These are phyloP conservation scores for Xestia ashworthii DNA, from an alignment of 2,888 invertebrate genomes.

Conservation along the genomic window DNA sequence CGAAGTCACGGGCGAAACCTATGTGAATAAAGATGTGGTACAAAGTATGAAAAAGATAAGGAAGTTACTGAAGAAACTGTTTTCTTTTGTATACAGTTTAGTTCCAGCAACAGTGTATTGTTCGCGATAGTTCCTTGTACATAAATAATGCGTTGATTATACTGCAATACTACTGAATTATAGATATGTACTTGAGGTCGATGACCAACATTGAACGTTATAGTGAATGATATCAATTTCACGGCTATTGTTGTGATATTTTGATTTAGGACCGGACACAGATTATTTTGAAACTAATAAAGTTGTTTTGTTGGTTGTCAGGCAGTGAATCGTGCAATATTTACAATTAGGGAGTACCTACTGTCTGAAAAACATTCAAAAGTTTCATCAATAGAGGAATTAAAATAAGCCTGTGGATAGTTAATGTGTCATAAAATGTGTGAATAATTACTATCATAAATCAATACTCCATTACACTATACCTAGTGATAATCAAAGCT, in stretches of 20 bases:
- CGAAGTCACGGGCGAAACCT: neutral
- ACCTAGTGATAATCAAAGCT: neutral
- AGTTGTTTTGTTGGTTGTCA: neutral
- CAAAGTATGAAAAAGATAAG: constrained; percentile 18
- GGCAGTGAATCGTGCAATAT: neutral
- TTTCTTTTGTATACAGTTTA: constrained; percentile 47
- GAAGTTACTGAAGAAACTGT: constrained; percentile 22
- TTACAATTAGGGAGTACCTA: neutral
- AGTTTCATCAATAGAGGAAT: neutral
- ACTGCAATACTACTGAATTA: constrained; percentile 35
- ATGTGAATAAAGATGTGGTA: neutral
- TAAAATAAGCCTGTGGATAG: neutral
- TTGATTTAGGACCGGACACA: constrained; percentile 15
- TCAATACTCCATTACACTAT: neutral
- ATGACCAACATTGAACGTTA: neutral
- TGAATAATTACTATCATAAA: constrained; percentile 1
- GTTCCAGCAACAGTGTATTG: constrained; percentile 49
- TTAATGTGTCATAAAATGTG: constrained; percentile 17
- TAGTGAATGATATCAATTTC: constrained; percentile 19
- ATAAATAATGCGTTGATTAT: constrained; percentile 33
- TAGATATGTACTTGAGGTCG: constrained; percentile 1
- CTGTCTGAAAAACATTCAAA: neutral
- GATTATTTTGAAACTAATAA: neutral
- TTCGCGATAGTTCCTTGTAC: constrained; percentile 41
- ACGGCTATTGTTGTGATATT: constrained; percentile 10